Conservation (phyloP, 2,888 invertebrate genomes). For the Eucera pruinosa region DNA sequence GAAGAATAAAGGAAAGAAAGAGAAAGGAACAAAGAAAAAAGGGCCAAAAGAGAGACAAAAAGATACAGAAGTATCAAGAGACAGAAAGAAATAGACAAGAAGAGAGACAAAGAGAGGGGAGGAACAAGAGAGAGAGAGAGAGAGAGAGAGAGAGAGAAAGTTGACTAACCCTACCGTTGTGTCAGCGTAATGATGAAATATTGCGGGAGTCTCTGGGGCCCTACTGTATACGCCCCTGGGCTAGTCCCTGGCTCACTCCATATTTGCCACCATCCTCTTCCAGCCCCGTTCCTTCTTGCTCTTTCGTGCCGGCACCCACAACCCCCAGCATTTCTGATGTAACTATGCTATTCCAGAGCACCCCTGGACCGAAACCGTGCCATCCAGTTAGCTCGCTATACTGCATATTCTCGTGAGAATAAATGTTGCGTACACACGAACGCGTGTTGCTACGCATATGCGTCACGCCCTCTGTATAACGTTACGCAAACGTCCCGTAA, state of each 20-base stretch:
- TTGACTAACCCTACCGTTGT: conserved; percentile 80
- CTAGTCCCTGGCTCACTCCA: conserved; percentile 72
- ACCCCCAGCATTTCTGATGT: conserved; percentile 79
- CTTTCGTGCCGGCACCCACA: conserved; percentile 55
- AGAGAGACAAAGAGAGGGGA: conserved; percentile 6
- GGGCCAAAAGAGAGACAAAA: neutral
- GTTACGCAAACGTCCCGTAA: conserved; percentile 43
- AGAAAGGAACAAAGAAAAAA: conserved; percentile 17
- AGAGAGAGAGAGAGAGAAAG: conserved; percentile 55
- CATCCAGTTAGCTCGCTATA: conserved; percentile 69
- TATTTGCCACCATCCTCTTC: conserved; percentile 68
- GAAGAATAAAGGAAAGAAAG: conserved; percentile 5
- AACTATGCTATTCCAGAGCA: conserved; percentile 76
- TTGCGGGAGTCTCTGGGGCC: conserved; percentile 75
- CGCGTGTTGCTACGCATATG: conserved; percentile 41
- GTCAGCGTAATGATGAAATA: conserved; percentile 84
- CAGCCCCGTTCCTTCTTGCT: conserved; percentile 60
- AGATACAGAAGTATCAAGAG: too few species aligned
- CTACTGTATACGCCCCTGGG: conserved; percentile 65
- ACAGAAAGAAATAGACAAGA: conserved; percentile 4
- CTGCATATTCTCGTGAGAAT: conserved; percentile 67
- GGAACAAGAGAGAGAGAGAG: conserved; percentile 14
- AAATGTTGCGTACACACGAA: conserved; percentile 60
- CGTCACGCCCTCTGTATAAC: conserved; percentile 39
- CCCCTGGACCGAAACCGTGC: conserved; percentile 74